Base-by-base conservation (phyloP, 2,797 vertebrate species). In the Babyrousa celebensis region DNA sequence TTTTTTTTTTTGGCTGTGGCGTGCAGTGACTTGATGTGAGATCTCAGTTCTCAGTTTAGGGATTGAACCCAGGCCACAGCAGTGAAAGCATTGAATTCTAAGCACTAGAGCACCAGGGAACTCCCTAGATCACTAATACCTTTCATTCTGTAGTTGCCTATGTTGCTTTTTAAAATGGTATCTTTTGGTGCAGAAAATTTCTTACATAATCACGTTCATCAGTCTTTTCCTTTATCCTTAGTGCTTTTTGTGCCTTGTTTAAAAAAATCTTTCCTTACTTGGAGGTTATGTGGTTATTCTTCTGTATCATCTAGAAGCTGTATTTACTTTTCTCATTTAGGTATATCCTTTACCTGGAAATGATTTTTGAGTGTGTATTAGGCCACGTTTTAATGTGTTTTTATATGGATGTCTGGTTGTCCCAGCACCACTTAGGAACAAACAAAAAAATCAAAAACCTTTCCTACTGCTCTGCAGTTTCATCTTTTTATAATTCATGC, bases 261-360 rank as follows among this genome's bases (percentile, higher is more conserved):
- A 23, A 62, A 54, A 62, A 43, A 32, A n/a, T 56, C 21, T 63
- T 80, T 63, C 7, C 60, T 27, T 85, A 67, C 40, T 87, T 77
- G 17, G 63, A 83, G 18, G 18, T 82, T 12, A 56, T 43, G 62
- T 75, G 74, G 27, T 86, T 90, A 75, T 14, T 83, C 4, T 83
- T 23, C 65, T 78, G 5, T 93, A 52, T 77, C 63, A 96, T 77
- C 40, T 91, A 32, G 48, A 79, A 74, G 36, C 29, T 84, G 77
- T 70, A 63, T 70, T 84, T n/a, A 54, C 68, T 56, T 67, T 79
- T 65, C 36, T n/a, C 32, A 70, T 62, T 82, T 88, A 77, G n/a
- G 14, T 68, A 43, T 54, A 40, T 60, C 43, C 40, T 68, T 83
- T 36, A 92, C 20, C 15, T 92, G 32, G 62, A 88, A 60, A 48